A percentile compares a stretch with the other conserved stretches of the same genome.
Evolutionary conservation across 2,113 vertebrate genomes (phyloP).

Genomic region (Dasyurus viverrinus): DNA sequence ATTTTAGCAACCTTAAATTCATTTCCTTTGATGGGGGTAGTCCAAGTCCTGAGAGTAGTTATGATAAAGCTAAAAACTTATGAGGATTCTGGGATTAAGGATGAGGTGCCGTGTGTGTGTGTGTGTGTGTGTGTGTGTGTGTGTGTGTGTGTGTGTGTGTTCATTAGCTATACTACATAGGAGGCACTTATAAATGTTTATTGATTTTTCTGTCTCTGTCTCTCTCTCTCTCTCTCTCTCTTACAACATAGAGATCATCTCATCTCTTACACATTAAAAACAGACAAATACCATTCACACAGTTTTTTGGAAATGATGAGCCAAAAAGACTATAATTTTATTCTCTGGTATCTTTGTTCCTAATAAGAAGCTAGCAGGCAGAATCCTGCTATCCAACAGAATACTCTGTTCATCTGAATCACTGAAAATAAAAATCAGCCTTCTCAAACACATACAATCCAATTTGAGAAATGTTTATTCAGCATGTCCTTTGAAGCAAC

Average conservation of each 20-base stretch:
- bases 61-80: background rate
- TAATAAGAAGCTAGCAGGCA: background rate
- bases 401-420: background rate
- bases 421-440: slow-evolving; percentile 13
- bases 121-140: too few species aligned
- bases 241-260: background rate
- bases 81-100: background rate
- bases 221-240: background rate
- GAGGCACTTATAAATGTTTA: slow-evolving; percentile 9
- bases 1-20: background rate
- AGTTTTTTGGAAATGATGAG: background rate
- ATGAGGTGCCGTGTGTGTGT: background rate
- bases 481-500: too few species aligned
- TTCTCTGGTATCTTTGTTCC: background rate
- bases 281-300: background rate
- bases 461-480: background rate
- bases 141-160: too few species aligned
- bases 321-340: background rate
- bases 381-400: background rate
- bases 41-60: background rate
- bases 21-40: background rate
- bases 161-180: background rate
- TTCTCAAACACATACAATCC: slow-evolving; percentile 3
- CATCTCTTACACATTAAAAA: background rate
- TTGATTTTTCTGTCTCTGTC: background rate